Percentiles rank a stretch among this genome's conserved stretches.
Conservation (phyloP, 2,888 invertebrate species). For the Sarcophaga rosellei region DNA sequence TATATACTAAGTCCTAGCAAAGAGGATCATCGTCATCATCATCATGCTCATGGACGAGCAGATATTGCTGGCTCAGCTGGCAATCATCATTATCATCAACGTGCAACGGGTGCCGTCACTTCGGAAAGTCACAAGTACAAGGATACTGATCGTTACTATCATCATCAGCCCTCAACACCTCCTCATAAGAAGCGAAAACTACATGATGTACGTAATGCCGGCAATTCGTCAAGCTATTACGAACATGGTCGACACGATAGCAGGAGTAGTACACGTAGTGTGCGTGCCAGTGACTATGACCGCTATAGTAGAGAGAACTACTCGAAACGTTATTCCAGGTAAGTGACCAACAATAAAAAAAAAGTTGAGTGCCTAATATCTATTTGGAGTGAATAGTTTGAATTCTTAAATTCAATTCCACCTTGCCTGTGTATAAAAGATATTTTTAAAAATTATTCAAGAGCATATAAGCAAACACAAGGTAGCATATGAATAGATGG, state of each 20-base stretch:
- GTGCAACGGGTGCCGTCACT: conserved; percentile 72
- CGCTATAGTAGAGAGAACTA: conserved; percentile 78
- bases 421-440: no score
- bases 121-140: conserved; percentile 75
- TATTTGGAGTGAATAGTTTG: not conserved
- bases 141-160: conserved; percentile 76
- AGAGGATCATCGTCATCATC: conserved; percentile 72
- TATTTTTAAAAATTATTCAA: not conserved
- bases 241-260: conserved; percentile 75
- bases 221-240: conserved; percentile 69
- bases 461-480: not conserved
- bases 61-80: conserved; percentile 64
- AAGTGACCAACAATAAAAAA: conserved; percentile 33
- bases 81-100: conserved; percentile 76
- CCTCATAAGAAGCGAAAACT: conserved; percentile 80
- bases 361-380: not conserved
- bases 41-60: conserved; percentile 73
- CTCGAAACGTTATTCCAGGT: conserved; percentile 77
- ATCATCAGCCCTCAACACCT: conserved; percentile 78
- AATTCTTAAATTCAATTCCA: not conserved
- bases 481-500: no score
- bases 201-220: conserved; percentile 72
- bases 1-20: conserved; percentile 75
- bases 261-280: conserved; percentile 67
- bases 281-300: conserved; percentile 74